Percentiles rank a stretch among this genome's conserved stretches.
phyloP scores from a whole-genome alignment of 2,888 invertebrate genomes.

The Steinernema hermaphroditum region DNA sequence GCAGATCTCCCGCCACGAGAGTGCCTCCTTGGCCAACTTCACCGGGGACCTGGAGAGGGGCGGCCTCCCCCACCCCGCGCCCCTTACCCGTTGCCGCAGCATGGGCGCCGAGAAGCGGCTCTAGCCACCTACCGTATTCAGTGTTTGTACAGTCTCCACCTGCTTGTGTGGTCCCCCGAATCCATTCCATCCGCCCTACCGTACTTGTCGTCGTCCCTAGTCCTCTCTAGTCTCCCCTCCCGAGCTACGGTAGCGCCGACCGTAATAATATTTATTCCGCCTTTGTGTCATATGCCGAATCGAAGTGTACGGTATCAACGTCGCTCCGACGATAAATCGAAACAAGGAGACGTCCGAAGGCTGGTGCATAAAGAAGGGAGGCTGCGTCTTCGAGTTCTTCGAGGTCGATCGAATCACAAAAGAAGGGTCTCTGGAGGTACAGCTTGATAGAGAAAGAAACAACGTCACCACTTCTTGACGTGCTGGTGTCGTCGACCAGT shows the following conservation, averaged over 20 bases:
- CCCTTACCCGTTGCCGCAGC: slow-evolving; percentile 15
- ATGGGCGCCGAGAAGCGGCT: slow-evolving; percentile 21
- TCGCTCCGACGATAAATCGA: too few relatives aligned
- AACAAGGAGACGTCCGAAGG: too few relatives aligned
- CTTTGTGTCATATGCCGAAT: slow-evolving; percentile 7
- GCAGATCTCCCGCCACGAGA: slow-evolving; percentile 21
- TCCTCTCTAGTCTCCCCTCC: slow-evolving; percentile 7
- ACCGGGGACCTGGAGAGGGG: slow-evolving; percentile 9
- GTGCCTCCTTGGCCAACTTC: slow-evolving; percentile 14
- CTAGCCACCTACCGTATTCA: not conserved
- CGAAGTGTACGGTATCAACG: not conserved
- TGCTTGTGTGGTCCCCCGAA: slow-evolving; percentile 16
- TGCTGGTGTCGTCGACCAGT: too few relatives aligned
- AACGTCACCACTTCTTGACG: too few relatives aligned
- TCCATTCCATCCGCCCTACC: slow-evolving; percentile 13
- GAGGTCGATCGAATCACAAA: too few relatives aligned
- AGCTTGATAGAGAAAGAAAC: too few relatives aligned
- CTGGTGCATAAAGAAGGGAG: too few relatives aligned
- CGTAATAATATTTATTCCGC: slow-evolving; percentile 15
- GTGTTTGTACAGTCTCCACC: slow-evolving; percentile 23
- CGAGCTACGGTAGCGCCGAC: not conserved
- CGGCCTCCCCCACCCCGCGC: not conserved
- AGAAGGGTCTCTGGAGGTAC: too few relatives aligned
- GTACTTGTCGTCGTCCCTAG: slow-evolving; percentile 11
- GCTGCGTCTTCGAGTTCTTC: too few relatives aligned